phyloP scores from a whole-genome alignment of 2,797 vertebrate species.

The Coranthus polyacanthus region DNA sequence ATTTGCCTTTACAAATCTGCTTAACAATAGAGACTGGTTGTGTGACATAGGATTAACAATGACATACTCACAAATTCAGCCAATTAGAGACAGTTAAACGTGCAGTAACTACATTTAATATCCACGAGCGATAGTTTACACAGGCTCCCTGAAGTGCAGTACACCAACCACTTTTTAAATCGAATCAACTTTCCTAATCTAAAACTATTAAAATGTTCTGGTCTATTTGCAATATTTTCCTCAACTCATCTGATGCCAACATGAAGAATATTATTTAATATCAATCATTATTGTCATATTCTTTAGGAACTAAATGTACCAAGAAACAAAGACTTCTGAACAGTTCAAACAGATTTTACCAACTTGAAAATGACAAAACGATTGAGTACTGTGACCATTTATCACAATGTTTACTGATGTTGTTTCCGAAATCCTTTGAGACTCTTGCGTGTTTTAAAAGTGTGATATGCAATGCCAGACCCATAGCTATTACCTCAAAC shows the following conservation, averaged over 20 bases:
- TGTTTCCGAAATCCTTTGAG: constrained; percentile 26
- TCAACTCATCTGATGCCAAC: background rate
- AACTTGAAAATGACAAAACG: constrained; percentile 41
- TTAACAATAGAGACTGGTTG: background rate
- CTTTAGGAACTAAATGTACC: constrained; percentile 1
- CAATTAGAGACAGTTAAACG: constrained; percentile 6
- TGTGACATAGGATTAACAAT: background rate
- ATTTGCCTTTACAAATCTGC: constrained; percentile 19
- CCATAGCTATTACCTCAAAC: constrained; percentile 47
- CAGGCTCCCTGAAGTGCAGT: too few species aligned
- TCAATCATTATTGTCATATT: background rate
- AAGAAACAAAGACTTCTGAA: constrained; percentile 17
- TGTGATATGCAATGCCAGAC: constrained; percentile 56
- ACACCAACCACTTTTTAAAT: background rate
- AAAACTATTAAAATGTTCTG: background rate
- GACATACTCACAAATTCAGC: background rate
- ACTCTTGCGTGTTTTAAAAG: constrained; percentile 34
- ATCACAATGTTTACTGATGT: constrained; percentile 68
- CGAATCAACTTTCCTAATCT: background rate
- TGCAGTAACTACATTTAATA: too few species aligned
- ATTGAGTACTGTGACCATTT: constrained; percentile 38
- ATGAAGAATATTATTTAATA: background rate
- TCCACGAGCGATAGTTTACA: too few species aligned
- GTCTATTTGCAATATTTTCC: background rate
- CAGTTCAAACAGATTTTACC: too few species aligned